Percentiles rank a stretch among this genome's conserved stretches.
Conservation (phyloP, 2,797 vertebrate species). For the Acanthurus leucopareius region DNA sequence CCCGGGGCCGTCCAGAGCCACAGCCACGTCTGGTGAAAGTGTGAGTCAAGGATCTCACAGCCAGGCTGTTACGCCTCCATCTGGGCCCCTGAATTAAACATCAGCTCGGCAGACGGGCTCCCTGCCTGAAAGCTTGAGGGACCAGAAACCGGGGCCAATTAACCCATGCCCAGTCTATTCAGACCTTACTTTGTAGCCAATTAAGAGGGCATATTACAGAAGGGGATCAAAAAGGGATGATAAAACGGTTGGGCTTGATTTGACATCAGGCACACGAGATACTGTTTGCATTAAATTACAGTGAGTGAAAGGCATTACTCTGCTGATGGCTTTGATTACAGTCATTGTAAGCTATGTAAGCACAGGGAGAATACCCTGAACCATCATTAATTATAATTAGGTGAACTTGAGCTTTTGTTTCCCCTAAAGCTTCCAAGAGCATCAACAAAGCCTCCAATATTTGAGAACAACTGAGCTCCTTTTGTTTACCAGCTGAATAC, state of each 20-base stretch:
- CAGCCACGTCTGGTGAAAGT: constrained; percentile 65
- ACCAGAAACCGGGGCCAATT: constrained; percentile 72
- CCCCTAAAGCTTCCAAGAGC: neutral
- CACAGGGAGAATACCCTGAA: constrained; percentile 9
- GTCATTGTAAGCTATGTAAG: constrained; percentile 32
- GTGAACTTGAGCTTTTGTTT: constrained; percentile 7
- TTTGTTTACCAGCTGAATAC: neutral
- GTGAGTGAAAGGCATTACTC: constrained; percentile 13
- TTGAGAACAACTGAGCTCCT: neutral
- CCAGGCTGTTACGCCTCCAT: constrained; percentile 74
- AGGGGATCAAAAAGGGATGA: constrained; percentile 46
- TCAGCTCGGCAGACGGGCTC: constrained; percentile 71
- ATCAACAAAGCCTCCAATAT: constrained; percentile 2
- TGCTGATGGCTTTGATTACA: constrained; percentile 38
- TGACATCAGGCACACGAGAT: constrained; percentile 36
- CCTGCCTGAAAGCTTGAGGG: constrained; percentile 67
- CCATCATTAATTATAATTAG: constrained; percentile 41
- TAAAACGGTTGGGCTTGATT: constrained; percentile 43
- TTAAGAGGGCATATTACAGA: constrained; percentile 62
- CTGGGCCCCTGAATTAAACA: constrained; percentile 83
- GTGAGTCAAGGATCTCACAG: constrained; percentile 70
- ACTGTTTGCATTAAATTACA: constrained; percentile 43
- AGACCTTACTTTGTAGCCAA: constrained; percentile 70
- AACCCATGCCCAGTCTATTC: constrained; percentile 68
- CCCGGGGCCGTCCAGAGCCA: constrained; percentile 36